phyloP scores from a whole-genome alignment of 2,797 vertebrate genomes.

The Nyctalus aviator region DNA sequence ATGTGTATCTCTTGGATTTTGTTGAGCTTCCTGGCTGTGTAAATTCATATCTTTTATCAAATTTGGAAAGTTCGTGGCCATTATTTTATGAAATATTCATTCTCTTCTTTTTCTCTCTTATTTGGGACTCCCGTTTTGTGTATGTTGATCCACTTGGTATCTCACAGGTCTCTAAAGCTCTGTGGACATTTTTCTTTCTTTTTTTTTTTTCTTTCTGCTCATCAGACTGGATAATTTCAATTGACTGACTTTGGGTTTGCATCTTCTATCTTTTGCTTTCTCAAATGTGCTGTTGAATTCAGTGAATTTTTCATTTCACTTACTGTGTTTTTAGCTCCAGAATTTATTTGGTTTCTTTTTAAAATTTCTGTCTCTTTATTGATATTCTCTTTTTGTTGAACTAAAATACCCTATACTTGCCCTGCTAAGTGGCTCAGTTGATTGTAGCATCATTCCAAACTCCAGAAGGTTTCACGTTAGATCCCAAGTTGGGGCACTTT shows the following conservation, averaged over 20 bases:
- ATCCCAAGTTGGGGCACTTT: too few species aligned
- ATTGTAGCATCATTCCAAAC: too few species aligned
- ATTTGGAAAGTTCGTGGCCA: not conserved
- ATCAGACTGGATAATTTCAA: not conserved
- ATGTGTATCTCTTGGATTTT: constrained; percentile 15
- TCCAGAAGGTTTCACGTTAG: too few species aligned
- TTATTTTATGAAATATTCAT: not conserved
- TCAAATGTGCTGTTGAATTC: not conserved
- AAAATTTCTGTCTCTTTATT: not conserved
- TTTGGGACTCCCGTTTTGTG: not conserved
- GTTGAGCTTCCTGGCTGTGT: not conserved
- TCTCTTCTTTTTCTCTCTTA: not conserved
- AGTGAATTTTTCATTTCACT: constrained; percentile 6
- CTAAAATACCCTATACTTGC: not conserved
- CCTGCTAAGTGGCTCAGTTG: too few species aligned
- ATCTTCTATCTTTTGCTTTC: not conserved
- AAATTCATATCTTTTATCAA: constrained; percentile 7
- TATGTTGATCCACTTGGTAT: not conserved
- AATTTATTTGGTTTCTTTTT: not conserved
- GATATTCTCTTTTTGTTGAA: not conserved
- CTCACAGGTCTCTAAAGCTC: not conserved
- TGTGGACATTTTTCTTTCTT: constrained; percentile 2
- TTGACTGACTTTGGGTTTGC: not conserved
- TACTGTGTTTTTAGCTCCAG: not conserved
- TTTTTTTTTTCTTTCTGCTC: not conserved